Evolutionary conservation across 2,113 vertebrate genomes (phyloP), one percentile per base, ranked within the genome.

Genomic region (Heterochromis multidens): DNA sequence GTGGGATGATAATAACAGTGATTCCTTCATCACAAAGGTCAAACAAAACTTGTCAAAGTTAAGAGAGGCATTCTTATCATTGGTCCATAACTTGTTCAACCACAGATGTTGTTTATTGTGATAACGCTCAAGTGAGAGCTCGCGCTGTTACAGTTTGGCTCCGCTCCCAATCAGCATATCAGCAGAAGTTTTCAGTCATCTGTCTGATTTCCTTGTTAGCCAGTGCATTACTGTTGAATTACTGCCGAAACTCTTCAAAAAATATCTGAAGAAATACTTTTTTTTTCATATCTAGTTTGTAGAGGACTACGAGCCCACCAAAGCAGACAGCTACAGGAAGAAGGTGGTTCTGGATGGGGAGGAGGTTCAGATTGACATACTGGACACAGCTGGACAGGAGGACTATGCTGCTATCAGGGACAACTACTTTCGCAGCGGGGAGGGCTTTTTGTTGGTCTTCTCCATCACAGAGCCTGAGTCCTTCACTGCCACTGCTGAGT

Each of bases 391-490:
- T 0, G 95, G 95, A 29, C 95, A 96, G 92, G 95, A 96, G 87
- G 95, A 96, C 91, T 96, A 96, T 2, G 95, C 95, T 56, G 95
- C 95, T 80, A 96, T 96, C 93, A 92, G 95, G 81, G 95, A 96
- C 90, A 95, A 96, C 92, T 96, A 96, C 65, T 95, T 95, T 59
- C 93, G 95, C 86, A 96, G 95, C 5, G 95, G 95, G 2, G 95
- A 96, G 88, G 95, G 95, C 57, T 96, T 96, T 85, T 88, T 96
- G 54, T 90, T 95, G n/a, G 95, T 96, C n/a, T 96, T 96, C 81
- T 95, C 94, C 84, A 96, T 96, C 87, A 96, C 94, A 19, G 95
- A 95, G 88, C 93, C 94, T 0, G 95, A 95, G 89, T 95, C 95
- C 25, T 95, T 95, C 79, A 78, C 85, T 9, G 95, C 95, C 58